Conservation (phyloP, 1,140 invertebrate genomes). For the Halyomorpha halys region DNA sequence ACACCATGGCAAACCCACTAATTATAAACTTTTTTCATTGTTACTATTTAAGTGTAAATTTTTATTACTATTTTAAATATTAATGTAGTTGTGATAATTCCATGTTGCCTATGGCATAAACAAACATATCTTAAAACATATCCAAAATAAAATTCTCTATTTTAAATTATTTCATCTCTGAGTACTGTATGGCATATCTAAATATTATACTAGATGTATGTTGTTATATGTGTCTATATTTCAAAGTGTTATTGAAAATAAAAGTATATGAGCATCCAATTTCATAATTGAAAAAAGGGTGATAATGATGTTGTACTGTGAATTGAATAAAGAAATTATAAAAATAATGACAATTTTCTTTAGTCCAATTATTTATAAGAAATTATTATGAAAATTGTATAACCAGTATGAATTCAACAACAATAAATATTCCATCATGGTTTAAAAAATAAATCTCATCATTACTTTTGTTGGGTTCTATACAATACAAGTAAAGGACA, state of each 20-base stretch:
- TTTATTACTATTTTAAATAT: constrained; percentile 16
- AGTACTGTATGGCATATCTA: constrained; percentile 9
- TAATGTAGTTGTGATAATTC: constrained; percentile 20
- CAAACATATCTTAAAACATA: constrained; percentile 22
- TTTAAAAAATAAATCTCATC: no score
- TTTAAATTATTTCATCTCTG: constrained; percentile 19
- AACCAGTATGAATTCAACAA: no score
- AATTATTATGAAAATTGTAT: no score
- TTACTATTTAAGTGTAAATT: constrained; percentile 1
- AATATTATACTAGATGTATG: constrained; percentile 20
- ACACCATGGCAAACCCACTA: constrained; percentile 1
- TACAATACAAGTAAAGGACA: no score
- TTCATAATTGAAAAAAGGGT: constrained; percentile 10
- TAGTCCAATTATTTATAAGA: no score
- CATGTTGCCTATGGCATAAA: constrained; percentile 7
- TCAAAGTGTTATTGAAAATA: constrained; percentile 7
- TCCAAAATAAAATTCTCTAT: constrained; percentile 19
- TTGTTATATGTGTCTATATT: constrained; percentile 20
- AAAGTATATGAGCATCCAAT: constrained; percentile 4
- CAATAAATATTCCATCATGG: no score
- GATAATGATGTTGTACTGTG: constrained; percentile 20
- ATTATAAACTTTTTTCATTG: constrained; percentile 16
- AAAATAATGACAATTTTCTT: not conserved
- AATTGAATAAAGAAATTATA: constrained; percentile 13
- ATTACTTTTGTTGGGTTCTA: no score